Percentiles rank a stretch among this genome's conserved stretches.
phyloP scores from a whole-genome alignment of 2,888 invertebrate species.

The Eutolmus rufibarbis region DNA sequence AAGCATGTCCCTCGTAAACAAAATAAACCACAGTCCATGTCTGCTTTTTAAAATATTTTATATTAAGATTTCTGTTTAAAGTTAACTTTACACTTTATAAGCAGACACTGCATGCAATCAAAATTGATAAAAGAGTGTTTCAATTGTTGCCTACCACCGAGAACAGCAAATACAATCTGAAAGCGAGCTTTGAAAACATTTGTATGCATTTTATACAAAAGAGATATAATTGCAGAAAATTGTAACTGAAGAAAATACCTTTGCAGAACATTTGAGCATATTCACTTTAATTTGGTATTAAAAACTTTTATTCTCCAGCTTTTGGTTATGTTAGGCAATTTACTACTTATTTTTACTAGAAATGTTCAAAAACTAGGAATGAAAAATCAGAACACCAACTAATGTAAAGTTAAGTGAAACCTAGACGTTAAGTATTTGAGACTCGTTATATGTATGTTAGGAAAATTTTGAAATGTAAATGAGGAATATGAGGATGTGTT shows the following conservation, averaged over 20 bases:
- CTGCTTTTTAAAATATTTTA: background rate
- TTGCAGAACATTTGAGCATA: background rate
- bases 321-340: background rate
- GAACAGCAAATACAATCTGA: slow-evolving; percentile 10
- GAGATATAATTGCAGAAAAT: background rate
- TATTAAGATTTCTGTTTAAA: background rate
- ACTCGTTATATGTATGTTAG: slow-evolving; percentile 11
- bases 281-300: background rate
- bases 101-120: background rate
- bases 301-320: background rate
- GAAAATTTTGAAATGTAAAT: background rate
- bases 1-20: background rate
- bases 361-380: background rate
- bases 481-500: background rate
- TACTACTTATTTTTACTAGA: background rate
- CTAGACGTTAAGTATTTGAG: slow-evolving; percentile 5
- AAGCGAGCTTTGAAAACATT: slow-evolving; percentile 9
- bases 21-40: background rate
- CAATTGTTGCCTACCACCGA: slow-evolving; percentile 13
- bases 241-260: background rate
- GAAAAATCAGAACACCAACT: slow-evolving; percentile 28
- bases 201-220: background rate
- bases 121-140: background rate
- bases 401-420: slow-evolving; percentile 27
- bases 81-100: background rate